Evolutionary conservation across 2,797 vertebrate genomes (phyloP).

Genomic region (Acrossocheilus wenchowensis): DNA sequence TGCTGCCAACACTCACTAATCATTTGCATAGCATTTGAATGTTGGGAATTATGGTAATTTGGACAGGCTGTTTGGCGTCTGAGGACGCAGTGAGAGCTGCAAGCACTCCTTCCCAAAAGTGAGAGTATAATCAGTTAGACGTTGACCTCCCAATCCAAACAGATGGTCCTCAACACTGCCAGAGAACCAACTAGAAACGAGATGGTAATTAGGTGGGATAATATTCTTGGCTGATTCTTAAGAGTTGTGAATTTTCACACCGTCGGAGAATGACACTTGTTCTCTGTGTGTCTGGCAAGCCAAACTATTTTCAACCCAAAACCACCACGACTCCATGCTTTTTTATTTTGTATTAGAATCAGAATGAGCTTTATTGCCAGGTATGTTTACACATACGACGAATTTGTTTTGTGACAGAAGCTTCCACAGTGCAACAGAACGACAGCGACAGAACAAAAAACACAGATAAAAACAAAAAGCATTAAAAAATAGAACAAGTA

Average conservation of each 20-base stretch:
- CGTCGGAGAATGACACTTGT: constrained; percentile 23
- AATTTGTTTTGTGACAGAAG: too few species aligned
- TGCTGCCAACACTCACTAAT: constrained; percentile 44
- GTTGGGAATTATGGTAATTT: constrained; percentile 64
- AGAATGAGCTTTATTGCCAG: too few species aligned
- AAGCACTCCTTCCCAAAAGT: constrained; percentile 60
- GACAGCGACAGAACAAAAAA: too few species aligned
- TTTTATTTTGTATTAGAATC: neutral
- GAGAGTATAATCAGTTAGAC: constrained; percentile 63
- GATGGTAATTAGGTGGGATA: constrained; percentile 55
- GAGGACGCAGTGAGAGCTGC: constrained; percentile 49
- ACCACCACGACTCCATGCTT: neutral
- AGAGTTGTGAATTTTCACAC: constrained; percentile 31
- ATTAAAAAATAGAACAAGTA: too few species aligned
- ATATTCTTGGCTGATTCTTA: constrained; percentile 54
- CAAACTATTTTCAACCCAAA: neutral
- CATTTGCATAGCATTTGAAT: constrained; percentile 65
- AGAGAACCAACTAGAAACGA: constrained; percentile 58
- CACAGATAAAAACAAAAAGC: too few species aligned
- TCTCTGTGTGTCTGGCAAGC: constrained; percentile 10
- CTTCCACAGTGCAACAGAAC: too few species aligned
- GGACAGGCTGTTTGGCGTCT: constrained; percentile 55
- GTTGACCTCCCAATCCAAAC: constrained; percentile 68
- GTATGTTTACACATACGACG: too few species aligned
- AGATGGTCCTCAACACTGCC: constrained; percentile 68